Conservation (phyloP, 2,888 invertebrate genomes). For the Podabrus alpinus region DNA sequence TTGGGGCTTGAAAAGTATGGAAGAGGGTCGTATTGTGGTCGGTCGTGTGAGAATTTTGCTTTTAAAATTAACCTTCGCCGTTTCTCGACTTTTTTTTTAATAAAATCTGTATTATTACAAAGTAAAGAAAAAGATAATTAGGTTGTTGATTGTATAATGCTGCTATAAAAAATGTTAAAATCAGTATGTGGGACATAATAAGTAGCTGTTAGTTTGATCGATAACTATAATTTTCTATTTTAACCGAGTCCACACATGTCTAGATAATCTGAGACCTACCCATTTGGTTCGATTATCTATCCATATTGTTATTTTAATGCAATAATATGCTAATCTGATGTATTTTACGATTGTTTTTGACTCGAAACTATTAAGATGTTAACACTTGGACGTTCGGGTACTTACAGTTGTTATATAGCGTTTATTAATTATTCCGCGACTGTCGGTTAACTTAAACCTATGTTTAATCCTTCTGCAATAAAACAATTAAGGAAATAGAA, state of each 20-base stretch:
- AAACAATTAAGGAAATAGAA: neutral
- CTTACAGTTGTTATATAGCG: neutral
- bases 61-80: neutral
- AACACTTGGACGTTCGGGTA: constrained; percentile 19
- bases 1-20: neutral
- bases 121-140: constrained; percentile 13
- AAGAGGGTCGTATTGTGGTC: neutral
- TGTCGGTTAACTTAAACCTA: neutral
- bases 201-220: constrained; percentile 49
- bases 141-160: neutral
- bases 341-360: constrained; percentile 25
- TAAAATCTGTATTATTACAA: neutral
- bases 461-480: neutral
- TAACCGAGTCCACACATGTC: constrained; percentile 50
- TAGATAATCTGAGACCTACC: constrained; percentile 48
- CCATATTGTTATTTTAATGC: constrained; percentile 46
- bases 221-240: constrained; percentile 54
- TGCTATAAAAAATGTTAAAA: constrained; percentile 33
- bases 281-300: constrained; percentile 48
- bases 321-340: constrained; percentile 43
- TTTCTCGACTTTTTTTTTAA: neutral
- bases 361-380: constrained; percentile 27
- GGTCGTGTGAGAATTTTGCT: neutral
- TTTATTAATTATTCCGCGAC: neutral
- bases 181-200: constrained; percentile 50